phyloP scores from a whole-genome alignment of 2,113 vertebrate genomes.

The Platichthys flesus region DNA sequence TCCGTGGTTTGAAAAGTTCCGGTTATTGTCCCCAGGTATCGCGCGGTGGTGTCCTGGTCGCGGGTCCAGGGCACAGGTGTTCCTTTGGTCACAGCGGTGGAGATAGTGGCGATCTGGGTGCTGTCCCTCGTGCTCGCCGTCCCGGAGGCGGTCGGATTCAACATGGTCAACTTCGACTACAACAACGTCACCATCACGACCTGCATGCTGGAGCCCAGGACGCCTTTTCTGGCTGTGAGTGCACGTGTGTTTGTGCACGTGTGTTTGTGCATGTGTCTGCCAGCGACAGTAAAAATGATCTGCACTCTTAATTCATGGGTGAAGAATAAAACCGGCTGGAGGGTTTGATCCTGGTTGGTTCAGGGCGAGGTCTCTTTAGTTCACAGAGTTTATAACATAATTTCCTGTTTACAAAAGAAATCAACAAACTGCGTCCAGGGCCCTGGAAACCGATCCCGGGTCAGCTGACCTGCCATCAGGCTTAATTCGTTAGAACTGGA shows the following conservation, averaged over 20 bases:
- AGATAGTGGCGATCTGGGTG: slow-evolving; percentile 92
- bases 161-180: slow-evolving; percentile 86
- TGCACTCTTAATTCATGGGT: no score
- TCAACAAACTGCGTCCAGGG: not conserved
- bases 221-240: slow-evolving; percentile 87
- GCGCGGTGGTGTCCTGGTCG: slow-evolving; percentile 95
- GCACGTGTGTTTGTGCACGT: slow-evolving; percentile 5
- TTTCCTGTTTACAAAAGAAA: slow-evolving; percentile 56
- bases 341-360: not conserved
- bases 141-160: slow-evolving; percentile 92
- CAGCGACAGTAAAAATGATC: no score
- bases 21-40: slow-evolving; percentile 82
- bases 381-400: slow-evolving; percentile 24
- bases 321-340: no score
- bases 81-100: slow-evolving; percentile 88
- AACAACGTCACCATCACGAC: slow-evolving; percentile 80
- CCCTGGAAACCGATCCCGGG: not conserved
- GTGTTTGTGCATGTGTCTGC: not conserved
- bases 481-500: not conserved
- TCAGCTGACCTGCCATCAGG: slow-evolving; percentile 23
- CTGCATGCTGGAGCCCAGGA: slow-evolving; percentile 89
- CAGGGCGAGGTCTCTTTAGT: slow-evolving; percentile 21
- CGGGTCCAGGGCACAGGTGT: slow-evolving; percentile 92
- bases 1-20: no score
- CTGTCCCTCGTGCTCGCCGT: slow-evolving; percentile 90